Conservation (phyloP, 2,113 vertebrate species). For the Phrynosoma blainvillii region DNA sequence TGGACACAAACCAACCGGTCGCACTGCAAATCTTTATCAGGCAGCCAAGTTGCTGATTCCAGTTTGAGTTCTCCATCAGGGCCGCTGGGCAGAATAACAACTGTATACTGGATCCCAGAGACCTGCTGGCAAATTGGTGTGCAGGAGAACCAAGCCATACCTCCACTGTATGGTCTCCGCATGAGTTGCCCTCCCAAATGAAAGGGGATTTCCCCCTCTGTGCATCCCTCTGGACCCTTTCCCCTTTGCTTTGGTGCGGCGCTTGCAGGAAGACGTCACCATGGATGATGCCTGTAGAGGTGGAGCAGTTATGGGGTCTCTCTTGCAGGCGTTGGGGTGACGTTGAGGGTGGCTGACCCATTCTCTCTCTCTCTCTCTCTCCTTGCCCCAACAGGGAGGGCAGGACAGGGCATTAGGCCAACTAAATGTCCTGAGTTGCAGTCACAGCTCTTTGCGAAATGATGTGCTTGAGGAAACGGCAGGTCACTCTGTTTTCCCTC, state of each 20-base stretch:
- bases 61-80: constrained; percentile 33
- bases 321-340: constrained; percentile 52
- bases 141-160: neutral
- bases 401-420: neutral
- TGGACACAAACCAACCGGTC: neutral
- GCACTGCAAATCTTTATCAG: constrained; percentile 51
- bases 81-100: constrained; percentile 54
- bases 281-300: neutral
- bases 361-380: constrained; percentile 16
- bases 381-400: neutral
- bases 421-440: too few species aligned
- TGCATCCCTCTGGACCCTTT: neutral
- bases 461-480: neutral
- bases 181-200: neutral
- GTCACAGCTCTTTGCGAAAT: neutral
- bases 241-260: neutral
- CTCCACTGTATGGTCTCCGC: neutral
- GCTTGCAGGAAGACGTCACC: neutral
- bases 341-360: constrained; percentile 52
- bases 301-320: constrained; percentile 46
- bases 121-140: constrained; percentile 47
- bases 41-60: constrained; percentile 64
- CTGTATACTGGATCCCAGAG: constrained; percentile 59
- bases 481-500: neutral
- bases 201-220: neutral